Percentiles rank a stretch among this genome's conserved stretches.
Evolutionary conservation across 2,888 invertebrate genomes (phyloP).

Genomic region (Callosobruchus maculatus): DNA sequence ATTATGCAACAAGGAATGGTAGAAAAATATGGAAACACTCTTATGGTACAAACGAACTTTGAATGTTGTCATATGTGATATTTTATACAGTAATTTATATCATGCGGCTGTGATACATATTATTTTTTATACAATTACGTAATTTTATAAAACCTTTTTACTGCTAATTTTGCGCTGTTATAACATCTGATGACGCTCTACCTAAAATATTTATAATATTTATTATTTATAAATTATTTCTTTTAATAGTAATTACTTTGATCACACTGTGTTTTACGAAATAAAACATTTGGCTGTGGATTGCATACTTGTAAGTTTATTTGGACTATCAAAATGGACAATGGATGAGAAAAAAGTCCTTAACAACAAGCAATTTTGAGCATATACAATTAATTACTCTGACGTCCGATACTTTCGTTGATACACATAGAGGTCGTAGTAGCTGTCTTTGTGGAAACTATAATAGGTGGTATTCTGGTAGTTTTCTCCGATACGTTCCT

Average conservation of each 20-base stretch:
- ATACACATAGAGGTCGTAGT: conserved; percentile 10
- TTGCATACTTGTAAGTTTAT: neutral
- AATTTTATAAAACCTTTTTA: neutral
- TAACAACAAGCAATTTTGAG: neutral
- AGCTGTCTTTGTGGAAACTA: conserved; percentile 6
- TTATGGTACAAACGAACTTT: conserved; percentile 40
- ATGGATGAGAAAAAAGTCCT: neutral
- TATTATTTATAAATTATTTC: too few species aligned
- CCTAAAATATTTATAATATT: too few species aligned
- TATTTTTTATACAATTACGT: neutral
- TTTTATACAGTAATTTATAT: conserved; percentile 2
- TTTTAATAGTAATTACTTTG: too few species aligned
- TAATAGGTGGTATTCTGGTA: conserved; percentile 4
- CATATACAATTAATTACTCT: neutral
- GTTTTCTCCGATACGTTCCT: conserved; percentile 1
- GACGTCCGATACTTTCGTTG: conserved; percentile 5
- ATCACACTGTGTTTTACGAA: neutral
- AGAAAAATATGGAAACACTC: conserved; percentile 55
- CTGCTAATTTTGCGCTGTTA: neutral
- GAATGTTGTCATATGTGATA: conserved; percentile 26
- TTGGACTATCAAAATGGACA: neutral
- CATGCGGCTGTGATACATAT: neutral
- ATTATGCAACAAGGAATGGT: conserved; percentile 67
- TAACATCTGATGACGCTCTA: too few species aligned
- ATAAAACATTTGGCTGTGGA: neutral